phyloP scores from a whole-genome alignment of 1,140 invertebrate species.

The Aphaenogaster rudis region DNA sequence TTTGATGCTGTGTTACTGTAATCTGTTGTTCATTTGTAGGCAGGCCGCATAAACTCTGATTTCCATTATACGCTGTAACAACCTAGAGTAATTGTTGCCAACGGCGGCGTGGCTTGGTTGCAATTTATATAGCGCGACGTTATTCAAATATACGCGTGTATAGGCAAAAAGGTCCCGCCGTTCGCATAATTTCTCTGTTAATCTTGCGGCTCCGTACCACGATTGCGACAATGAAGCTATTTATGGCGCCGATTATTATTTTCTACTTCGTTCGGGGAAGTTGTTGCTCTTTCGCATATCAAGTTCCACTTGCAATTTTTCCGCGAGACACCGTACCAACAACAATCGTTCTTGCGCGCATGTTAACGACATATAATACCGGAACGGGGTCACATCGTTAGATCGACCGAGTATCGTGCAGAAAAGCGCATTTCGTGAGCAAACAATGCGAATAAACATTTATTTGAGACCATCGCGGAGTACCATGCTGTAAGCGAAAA shows the following conservation, averaged over 20 bases:
- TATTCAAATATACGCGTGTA: constrained; percentile 59
- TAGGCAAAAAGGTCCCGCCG: constrained; percentile 28
- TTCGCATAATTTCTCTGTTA: constrained; percentile 64
- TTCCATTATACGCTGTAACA: not conserved
- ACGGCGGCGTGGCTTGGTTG: not conserved
- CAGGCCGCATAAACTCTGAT: not conserved
- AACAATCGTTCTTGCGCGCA: not conserved
- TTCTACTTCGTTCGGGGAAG: not conserved
- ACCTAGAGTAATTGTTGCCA: constrained; percentile 17
- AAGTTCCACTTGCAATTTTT: not conserved
- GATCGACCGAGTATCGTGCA: constrained; percentile 18
- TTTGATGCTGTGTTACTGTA: not conserved
- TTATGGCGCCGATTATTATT: not conserved
- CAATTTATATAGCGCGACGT: constrained; percentile 15
- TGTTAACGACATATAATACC: constrained; percentile 25
- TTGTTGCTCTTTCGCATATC: not conserved
- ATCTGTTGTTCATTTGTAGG: not conserved
- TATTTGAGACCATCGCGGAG: not conserved
- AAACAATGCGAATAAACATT: constrained; percentile 45
- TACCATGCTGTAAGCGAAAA: not conserved
- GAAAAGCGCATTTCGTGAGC: constrained; percentile 6
- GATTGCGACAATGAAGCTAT: constrained; percentile 11
- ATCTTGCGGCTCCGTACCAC: constrained; percentile 7
- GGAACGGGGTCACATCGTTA: constrained; percentile 22
- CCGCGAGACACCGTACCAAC: not conserved